A percentile compares a stretch with the other conserved stretches of the same genome.
These are phyloP conservation scores for Micromussa lordhowensis DNA, from an alignment of 92 coral and sea anemone species.

Conservation along the genomic window DNA sequence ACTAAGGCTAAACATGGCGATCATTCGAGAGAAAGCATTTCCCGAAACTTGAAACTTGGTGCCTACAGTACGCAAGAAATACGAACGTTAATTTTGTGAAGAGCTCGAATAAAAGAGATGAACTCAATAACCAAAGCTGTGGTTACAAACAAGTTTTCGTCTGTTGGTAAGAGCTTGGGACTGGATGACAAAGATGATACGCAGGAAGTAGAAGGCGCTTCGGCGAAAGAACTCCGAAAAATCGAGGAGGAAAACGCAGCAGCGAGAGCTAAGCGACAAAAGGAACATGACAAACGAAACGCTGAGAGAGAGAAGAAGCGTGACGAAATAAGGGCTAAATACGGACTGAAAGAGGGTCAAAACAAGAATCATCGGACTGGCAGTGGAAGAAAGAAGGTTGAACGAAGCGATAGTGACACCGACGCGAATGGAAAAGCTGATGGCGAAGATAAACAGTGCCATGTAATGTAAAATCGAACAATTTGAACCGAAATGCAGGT, in stretches of 20 bases:
- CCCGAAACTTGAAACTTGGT: not conserved
- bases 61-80: not conserved
- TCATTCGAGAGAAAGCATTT: no score
- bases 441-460: conserved; percentile 40
- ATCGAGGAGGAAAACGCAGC: conserved; percentile 63
- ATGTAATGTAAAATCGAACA: conserved; percentile 22
- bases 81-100: not conserved
- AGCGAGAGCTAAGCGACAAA: conserved; percentile 69
- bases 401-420: conserved; percentile 1
- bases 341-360: conserved; percentile 64
- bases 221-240: conserved; percentile 72
- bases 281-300: conserved; percentile 68
- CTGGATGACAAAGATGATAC: conserved; percentile 53
- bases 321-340: conserved; percentile 78
- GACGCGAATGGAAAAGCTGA: not conserved
- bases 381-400: conserved; percentile 7
- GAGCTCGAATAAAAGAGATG: conserved; percentile 22
- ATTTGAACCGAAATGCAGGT: not conserved
- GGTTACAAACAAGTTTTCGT: conserved; percentile 65
- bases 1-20: conserved; percentile 38
- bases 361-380: conserved; percentile 33
- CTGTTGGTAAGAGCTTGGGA: conserved; percentile 65
- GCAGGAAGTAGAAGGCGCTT: conserved; percentile 26
- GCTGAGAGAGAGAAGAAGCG: conserved; percentile 77
- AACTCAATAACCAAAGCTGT: conserved; percentile 61